Evolutionary conservation across 1,140 invertebrate genomes (phyloP).

Genomic region (Lordiphosa stackelbergi): DNA sequence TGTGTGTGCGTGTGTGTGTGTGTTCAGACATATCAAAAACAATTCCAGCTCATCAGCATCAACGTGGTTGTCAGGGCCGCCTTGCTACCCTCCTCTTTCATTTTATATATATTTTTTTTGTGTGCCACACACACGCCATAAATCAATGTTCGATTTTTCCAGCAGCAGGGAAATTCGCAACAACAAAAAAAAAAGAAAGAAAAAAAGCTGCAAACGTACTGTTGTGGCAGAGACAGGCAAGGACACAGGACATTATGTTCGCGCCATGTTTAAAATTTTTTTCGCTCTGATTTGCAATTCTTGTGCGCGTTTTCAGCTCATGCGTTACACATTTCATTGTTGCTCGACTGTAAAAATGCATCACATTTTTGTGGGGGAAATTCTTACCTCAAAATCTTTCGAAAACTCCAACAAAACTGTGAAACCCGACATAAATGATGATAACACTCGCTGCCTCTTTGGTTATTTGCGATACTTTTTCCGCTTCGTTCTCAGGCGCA

Average conservation of each 20-base stretch:
- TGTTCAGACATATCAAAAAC: constrained; percentile 66
- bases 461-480: constrained; percentile 73
- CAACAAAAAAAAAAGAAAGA: constrained; percentile 27
- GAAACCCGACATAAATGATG: constrained; percentile 11
- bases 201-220: constrained; percentile 12
- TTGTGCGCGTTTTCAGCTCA: constrained; percentile 64
- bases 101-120: constrained; percentile 45
- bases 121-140: constrained; percentile 65
- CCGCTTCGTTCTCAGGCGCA: constrained; percentile 63
- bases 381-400: too few relatives aligned
- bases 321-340: constrained; percentile 69
- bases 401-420: too few relatives aligned
- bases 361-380: constrained; percentile 34
- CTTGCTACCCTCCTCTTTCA: constrained; percentile 11
- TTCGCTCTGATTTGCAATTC: constrained; percentile 47
- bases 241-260: constrained; percentile 77
- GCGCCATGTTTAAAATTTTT: constrained; percentile 71
- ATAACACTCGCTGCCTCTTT: constrained; percentile 1
- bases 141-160: constrained; percentile 69
- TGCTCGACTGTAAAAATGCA: constrained; percentile 62
- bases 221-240: constrained; percentile 35
- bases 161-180: constrained; percentile 55
- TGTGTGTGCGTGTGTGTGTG: constrained; percentile 8
- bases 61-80: constrained; percentile 49
- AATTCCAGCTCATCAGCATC: constrained; percentile 72